Conservation (phyloP, 1,140 invertebrate species). For the Luehdorfia chinensis region DNA sequence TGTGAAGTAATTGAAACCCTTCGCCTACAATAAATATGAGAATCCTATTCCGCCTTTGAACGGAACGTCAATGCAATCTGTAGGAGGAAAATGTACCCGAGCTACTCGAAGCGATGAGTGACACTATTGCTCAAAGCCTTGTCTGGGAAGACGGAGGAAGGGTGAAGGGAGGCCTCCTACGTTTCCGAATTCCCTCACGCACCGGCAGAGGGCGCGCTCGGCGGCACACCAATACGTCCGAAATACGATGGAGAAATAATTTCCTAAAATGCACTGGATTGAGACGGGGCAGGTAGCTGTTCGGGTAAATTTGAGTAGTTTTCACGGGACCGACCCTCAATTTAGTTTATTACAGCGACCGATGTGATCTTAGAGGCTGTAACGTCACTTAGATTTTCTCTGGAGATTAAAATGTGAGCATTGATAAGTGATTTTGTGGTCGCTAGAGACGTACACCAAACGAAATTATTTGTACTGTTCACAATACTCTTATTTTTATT, state of each 20-base stretch:
- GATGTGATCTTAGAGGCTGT: constrained; percentile 5
- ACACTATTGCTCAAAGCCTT: constrained; percentile 34
- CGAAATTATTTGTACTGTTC: no score
- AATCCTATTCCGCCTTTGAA: constrained; percentile 12
- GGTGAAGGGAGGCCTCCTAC: constrained; percentile 18
- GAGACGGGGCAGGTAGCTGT: constrained; percentile 36
- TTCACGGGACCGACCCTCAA: constrained; percentile 36
- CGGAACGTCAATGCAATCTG: constrained; percentile 5
- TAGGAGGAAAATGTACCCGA: constrained; percentile 11
- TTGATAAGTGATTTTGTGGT: constrained; percentile 1
- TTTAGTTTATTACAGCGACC: constrained; percentile 42
- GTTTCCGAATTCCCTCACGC: constrained; percentile 42
- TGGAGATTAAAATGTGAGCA: constrained; percentile 17
- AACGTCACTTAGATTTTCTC: constrained; percentile 8
- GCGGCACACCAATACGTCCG: constrained; percentile 42
- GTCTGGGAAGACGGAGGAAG: constrained; percentile 12
- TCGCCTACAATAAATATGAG: constrained; percentile 2
- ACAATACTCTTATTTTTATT: no score
- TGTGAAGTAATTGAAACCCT: constrained; percentile 5
- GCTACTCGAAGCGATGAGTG: constrained; percentile 24
- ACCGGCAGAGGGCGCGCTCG: constrained; percentile 49
- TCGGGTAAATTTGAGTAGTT: constrained; percentile 46
- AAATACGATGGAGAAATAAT: constrained; percentile 59
- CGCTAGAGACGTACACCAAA: no score
- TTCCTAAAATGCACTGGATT: constrained; percentile 59